Evolutionary conservation across 2,888 invertebrate genomes (phyloP).

Genomic region (Pyrgus malvae): DNA sequence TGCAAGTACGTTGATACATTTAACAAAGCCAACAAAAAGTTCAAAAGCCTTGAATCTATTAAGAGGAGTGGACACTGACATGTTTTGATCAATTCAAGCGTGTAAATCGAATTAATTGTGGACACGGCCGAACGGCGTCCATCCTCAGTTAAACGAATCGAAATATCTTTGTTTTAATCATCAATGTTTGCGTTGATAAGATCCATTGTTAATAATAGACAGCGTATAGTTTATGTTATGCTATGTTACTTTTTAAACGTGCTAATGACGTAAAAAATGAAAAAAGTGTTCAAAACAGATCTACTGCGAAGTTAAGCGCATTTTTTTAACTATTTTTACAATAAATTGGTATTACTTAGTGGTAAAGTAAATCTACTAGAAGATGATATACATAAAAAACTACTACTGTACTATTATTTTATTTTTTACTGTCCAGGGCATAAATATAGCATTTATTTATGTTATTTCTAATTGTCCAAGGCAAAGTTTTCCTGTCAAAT

Average conservation of each 20-base stretch:
- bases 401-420: no score
- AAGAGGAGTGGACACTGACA: conserved; percentile 56
- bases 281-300: no score
- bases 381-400: no score
- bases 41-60: conserved; percentile 31
- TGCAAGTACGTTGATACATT: background rate
- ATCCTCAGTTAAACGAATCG: conserved; percentile 40
- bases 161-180: conserved; percentile 30
- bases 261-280: conserved; percentile 22
- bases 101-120: conserved; percentile 77
- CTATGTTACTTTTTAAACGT: conserved; percentile 31
- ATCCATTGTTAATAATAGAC: conserved; percentile 35
- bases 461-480: no score
- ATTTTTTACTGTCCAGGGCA: no score
- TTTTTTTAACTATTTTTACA: no score
- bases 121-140: conserved; percentile 40
- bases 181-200: conserved; percentile 31
- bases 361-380: no score
- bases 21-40: background rate
- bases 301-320: no score
- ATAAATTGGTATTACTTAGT: no score
- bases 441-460: no score
- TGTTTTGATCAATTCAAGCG: conserved; percentile 74
- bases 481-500: no score
- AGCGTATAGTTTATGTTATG: conserved; percentile 29